These are phyloP conservation scores for Castor canadensis DNA, from an alignment of 2,113 vertebrate species.

Conservation along the genomic window DNA sequence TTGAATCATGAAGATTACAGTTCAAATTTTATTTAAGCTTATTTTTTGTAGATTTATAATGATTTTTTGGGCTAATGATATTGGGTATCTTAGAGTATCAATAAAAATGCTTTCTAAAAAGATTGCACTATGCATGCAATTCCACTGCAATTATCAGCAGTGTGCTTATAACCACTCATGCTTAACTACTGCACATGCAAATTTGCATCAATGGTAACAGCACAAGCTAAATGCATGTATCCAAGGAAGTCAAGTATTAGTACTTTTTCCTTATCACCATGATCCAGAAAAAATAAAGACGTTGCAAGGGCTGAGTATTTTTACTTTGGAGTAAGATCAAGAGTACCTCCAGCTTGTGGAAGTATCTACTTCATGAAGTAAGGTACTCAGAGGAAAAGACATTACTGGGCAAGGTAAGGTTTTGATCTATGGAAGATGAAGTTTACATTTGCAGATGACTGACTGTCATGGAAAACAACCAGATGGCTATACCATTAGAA, in stretches of 20 bases:
- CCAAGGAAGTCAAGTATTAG: neutral
- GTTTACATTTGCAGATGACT: neutral
- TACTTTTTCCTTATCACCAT: neutral
- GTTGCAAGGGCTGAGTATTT: neutral
- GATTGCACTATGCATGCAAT: too few relatives aligned
- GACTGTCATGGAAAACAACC: neutral
- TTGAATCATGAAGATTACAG: conserved; percentile 27
- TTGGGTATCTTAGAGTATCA: neutral
- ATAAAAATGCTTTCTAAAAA: neutral
- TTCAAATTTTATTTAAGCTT: neutral
- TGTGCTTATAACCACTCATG: neutral
- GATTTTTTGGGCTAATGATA: neutral
- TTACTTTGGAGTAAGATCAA: neutral
- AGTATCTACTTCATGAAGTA: neutral
- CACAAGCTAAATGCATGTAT: neutral
- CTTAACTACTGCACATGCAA: neutral
- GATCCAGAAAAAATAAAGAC: neutral
- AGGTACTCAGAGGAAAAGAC: neutral
- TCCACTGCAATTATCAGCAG: too few relatives aligned
- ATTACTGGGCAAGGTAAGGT: neutral
- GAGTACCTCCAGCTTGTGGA: neutral
- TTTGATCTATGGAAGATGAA: neutral
- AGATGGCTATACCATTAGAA: neutral
- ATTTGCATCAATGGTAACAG: neutral
- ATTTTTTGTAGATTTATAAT: neutral